Evolutionary conservation across 1,140 invertebrate genomes (phyloP).

Genomic region (Pseudomyrmex gracilis): DNA sequence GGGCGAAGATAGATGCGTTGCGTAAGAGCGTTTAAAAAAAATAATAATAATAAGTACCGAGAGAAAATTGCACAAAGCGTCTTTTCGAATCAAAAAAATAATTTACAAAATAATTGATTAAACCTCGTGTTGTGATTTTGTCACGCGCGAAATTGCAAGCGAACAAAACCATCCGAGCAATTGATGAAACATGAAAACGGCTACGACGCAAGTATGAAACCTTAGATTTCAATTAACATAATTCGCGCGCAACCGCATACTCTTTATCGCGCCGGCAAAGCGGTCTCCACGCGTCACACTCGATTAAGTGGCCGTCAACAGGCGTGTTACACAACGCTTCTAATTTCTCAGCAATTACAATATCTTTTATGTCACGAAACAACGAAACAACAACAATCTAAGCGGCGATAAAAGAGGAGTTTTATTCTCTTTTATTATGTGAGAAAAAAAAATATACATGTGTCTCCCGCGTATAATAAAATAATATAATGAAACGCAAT

Average conservation of each 20-base stretch:
- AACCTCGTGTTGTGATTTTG: too few relatives aligned
- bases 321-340: conserved; percentile 8
- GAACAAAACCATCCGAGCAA: neutral
- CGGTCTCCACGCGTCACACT: conserved; percentile 35
- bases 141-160: too few relatives aligned
- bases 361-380: conserved; percentile 8
- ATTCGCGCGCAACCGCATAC: conserved; percentile 36
- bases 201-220: conserved; percentile 35
- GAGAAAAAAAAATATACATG: too few relatives aligned
- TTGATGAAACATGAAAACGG: conserved; percentile 22
- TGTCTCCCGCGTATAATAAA: too few relatives aligned
- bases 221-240: conserved; percentile 56
- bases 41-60: conserved; percentile 9
- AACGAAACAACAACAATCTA: neutral
- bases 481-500: neutral
- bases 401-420: too few relatives aligned
- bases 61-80: too few relatives aligned
- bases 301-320: conserved; percentile 44
- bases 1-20: conserved; percentile 31
- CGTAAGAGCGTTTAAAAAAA: conserved; percentile 25
- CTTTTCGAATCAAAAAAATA: too few relatives aligned
- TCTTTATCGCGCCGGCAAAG: conserved; percentile 45
- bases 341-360: conserved; percentile 12
- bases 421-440: too few relatives aligned
- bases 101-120: too few relatives aligned